phyloP scores from a whole-genome alignment of 2,888 invertebrate genomes.

The Limenitis camilla region DNA sequence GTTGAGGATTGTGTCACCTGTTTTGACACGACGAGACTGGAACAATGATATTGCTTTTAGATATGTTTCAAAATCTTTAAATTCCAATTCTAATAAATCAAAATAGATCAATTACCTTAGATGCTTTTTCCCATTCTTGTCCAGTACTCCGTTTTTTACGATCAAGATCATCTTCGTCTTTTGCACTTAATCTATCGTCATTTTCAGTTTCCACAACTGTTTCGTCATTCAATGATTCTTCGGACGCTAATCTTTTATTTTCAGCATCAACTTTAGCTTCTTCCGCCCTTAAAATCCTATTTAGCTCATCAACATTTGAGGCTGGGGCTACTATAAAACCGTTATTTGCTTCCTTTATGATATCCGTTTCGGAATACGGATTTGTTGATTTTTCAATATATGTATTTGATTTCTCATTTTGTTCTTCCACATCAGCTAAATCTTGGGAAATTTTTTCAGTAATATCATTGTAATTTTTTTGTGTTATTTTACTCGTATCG shows the following conservation, averaged over 20 bases:
- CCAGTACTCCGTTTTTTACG: slow-evolving; percentile 51
- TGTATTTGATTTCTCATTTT: slow-evolving; percentile 8
- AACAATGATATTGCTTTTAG: no score
- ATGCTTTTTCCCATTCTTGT: slow-evolving; percentile 45
- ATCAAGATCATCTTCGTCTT: slow-evolving; percentile 27
- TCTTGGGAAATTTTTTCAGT: slow-evolving; percentile 7
- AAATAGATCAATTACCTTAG: no score
- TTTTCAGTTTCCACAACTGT: slow-evolving; percentile 8
- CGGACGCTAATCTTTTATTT: slow-evolving; percentile 27
- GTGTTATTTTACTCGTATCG: slow-evolving; percentile 13
- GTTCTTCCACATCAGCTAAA: slow-evolving; percentile 10
- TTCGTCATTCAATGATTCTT: slow-evolving; percentile 7
- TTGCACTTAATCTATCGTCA: slow-evolving; percentile 9
- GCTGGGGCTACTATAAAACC: slow-evolving; percentile 29
- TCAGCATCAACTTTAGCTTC: slow-evolving; percentile 32
- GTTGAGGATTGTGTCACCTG: slow-evolving; percentile 65
- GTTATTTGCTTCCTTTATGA: slow-evolving; percentile 12
- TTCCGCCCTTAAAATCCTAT: slow-evolving; percentile 23
- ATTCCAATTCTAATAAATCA: no score
- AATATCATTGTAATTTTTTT: slow-evolving; percentile 16
- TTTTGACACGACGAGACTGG: slow-evolving; percentile 50
- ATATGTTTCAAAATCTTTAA: neutral
- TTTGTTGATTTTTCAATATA: slow-evolving; percentile 15
- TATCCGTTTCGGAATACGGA: slow-evolving; percentile 14
- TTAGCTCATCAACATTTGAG: slow-evolving; percentile 24